Evolutionary conservation across 2,113 vertebrate genomes (phyloP), one percentile per base, ranked within the genome.

Genomic region (Cebidichthys violaceus): DNA sequence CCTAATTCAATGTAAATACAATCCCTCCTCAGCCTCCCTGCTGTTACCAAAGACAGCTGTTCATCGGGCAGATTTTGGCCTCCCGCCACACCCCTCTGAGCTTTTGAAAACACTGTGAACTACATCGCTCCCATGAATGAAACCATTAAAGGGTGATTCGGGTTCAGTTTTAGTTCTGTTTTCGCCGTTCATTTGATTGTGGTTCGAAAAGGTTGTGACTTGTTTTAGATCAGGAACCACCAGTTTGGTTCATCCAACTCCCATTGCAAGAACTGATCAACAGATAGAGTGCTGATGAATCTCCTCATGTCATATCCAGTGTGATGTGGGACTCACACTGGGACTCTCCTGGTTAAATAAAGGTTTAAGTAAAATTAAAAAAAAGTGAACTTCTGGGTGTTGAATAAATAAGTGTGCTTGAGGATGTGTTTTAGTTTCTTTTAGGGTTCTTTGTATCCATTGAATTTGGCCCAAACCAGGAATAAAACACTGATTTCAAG

Each of bases 1-100:
- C 70, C 87, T 90, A 68, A 90, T 90, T 93, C 89, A 92, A 70
- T 84, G 79, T 89, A 90, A 88, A 86, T 82, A 81, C 60, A 79
- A 81, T 82, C 72, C 71, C 73, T 88, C 86, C 75, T 82, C 82
- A 72, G 75, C 70, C 73, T 78, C 77, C 82, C 86, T 83, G 84
- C 90, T 89, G 89, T 29, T 89, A 88, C 88, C 89, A 84, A 52
- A 82, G 88, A 90, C 92, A 92, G 86, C 89, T 92, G 92, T 85
- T 84, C 83, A 43, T 45, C 54, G 45, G 84, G 54, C 1, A 72
- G 76, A 59, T 50, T 84, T 15, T 85, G 86, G 85, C 91, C 62
- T 65, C 61, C 72, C 0, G 59, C 86, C 74, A 73, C 83, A 39
- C 70, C 84, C 79, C 77, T 77, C 74, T 81, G 73, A 85, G 86